Evolutionary conservation across 2,888 invertebrate genomes (phyloP).

Genomic region (Machimus atricapillus): DNA sequence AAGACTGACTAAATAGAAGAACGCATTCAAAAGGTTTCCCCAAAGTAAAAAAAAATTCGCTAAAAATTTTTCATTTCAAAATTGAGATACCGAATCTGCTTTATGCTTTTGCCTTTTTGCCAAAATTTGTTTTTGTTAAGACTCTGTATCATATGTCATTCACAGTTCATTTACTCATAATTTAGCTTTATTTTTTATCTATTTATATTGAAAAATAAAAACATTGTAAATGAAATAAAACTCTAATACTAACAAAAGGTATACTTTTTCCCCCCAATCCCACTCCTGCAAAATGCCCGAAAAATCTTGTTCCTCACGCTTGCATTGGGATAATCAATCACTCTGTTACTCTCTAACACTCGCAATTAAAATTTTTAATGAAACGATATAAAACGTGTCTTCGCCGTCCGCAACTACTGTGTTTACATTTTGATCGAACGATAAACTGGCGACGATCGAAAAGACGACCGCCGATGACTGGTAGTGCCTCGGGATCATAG

Average conservation of each 20-base stretch:
- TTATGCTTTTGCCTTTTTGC: conserved; percentile 42
- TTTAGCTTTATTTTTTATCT: conserved; percentile 24
- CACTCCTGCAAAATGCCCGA: neutral
- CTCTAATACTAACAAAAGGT: conserved; percentile 34
- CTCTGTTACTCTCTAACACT: conserved; percentile 17
- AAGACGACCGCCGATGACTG: conserved; percentile 63
- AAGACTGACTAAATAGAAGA: neutral
- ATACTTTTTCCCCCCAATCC: conserved; percentile 24
- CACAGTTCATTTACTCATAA: conserved; percentile 19
- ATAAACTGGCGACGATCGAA: conserved; percentile 22
- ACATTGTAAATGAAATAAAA: conserved; percentile 22
- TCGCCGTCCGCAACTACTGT: neutral
- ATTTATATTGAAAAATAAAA: conserved; percentile 10
- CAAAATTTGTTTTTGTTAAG: conserved; percentile 16
- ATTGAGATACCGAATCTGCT: conserved; percentile 13
- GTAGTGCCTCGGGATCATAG: conserved; percentile 57
- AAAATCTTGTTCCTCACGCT: conserved; percentile 9
- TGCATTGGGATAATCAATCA: conserved; percentile 18
- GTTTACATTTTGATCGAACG: neutral
- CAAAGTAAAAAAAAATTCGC: neutral
- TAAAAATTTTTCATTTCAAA: conserved; percentile 1
- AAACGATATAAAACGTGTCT: neutral
- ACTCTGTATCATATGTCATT: conserved; percentile 12
- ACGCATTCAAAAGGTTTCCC: neutral
- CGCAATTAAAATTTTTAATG: neutral